Evolutionary conservation across 2,888 invertebrate genomes (phyloP).

Genomic region (Mythimna ferrago): DNA sequence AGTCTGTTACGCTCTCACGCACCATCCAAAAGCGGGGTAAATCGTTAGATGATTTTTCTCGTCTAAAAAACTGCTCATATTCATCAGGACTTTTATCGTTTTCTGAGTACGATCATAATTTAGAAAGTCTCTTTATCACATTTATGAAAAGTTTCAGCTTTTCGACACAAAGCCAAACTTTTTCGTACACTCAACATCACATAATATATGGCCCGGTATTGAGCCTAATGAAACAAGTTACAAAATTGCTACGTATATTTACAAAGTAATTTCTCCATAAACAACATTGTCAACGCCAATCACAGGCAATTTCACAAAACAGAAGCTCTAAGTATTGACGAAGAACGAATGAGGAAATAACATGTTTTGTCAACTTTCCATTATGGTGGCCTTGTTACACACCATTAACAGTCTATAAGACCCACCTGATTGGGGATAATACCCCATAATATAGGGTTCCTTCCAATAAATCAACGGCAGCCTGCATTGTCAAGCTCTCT

Average conservation of each 20-base stretch:
- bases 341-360: constrained; percentile 41
- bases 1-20: no score
- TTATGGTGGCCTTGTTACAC: constrained; percentile 28
- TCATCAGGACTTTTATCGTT: no score
- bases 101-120: no score
- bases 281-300: constrained; percentile 22
- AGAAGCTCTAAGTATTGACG: constrained; percentile 7
- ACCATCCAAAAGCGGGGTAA: no score
- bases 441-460: constrained; percentile 17
- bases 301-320: constrained; percentile 16
- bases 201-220: not conserved
- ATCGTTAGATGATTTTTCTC: no score
- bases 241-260: constrained; percentile 19
- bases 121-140: no score
- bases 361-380: constrained; percentile 20
- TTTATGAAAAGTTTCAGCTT: no score
- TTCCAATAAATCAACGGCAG: constrained; percentile 50
- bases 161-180: not conserved
- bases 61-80: no score
- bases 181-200: not conserved
- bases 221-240: not conserved
- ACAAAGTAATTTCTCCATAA: constrained; percentile 20
- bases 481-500: constrained; percentile 60
- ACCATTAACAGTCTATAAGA: constrained; percentile 47
- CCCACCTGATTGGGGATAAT: constrained; percentile 24